A percentile compares a stretch with the other conserved stretches of the same genome.
Conservation (phyloP, 2,888 invertebrate genomes). For the Dasypogon diadema region DNA sequence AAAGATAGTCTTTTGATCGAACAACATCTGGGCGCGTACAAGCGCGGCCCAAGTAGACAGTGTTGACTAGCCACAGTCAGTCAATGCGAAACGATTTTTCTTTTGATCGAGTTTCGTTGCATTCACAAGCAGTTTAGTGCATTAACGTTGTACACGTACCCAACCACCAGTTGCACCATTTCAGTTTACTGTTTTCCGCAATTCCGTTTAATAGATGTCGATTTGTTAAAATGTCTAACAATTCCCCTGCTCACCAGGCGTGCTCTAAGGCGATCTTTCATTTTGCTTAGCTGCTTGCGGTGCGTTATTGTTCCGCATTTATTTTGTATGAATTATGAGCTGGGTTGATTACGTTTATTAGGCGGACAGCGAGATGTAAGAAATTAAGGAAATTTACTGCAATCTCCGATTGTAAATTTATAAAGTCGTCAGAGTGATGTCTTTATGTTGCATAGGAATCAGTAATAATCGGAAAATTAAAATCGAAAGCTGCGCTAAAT, state of each 20-base stretch:
- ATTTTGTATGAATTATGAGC: slow-evolving; percentile 20
- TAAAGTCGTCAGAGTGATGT: slow-evolving; percentile 32
- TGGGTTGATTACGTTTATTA: slow-evolving; percentile 32
- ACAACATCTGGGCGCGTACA: slow-evolving; percentile 14
- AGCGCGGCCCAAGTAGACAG: background rate
- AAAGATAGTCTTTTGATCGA: background rate
- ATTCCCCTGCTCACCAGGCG: slow-evolving; percentile 30
- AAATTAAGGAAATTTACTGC: slow-evolving; percentile 28
- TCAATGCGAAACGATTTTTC: slow-evolving; percentile 16
- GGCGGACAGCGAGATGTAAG: background rate
- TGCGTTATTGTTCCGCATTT: slow-evolving; percentile 36
- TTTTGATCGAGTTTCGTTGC: slow-evolving; percentile 17
- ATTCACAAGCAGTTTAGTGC: background rate
- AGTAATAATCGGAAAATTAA: slow-evolving; percentile 6
- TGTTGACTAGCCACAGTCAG: background rate
- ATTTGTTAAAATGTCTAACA: slow-evolving; percentile 45
- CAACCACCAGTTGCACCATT: slow-evolving; percentile 35
- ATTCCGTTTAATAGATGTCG: slow-evolving; percentile 44
- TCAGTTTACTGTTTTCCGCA: slow-evolving; percentile 40
- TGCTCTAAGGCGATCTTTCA: slow-evolving; percentile 31
- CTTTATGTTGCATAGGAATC: slow-evolving; percentile 12
- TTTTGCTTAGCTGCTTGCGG: background rate
- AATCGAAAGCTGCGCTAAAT: background rate
- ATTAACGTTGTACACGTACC: background rate
- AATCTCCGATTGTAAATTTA: background rate